Base-by-base conservation (phyloP, 2,888 invertebrate species). In the Catocala nupta region DNA sequence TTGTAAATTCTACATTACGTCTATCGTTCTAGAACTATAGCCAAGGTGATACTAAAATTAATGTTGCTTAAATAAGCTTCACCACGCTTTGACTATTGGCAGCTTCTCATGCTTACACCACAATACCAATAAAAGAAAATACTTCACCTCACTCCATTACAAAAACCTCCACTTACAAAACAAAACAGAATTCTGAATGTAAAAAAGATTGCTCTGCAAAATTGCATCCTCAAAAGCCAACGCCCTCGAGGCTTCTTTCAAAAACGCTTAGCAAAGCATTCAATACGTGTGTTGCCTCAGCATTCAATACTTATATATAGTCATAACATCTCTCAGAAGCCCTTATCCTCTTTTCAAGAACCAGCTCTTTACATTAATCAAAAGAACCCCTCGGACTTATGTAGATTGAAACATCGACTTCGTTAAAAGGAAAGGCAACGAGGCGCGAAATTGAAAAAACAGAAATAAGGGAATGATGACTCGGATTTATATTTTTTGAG, bases 181-280 rank as follows among this genome's bases (percentile, higher is more conserved):
- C 36, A 39, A 50, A 50, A 12, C 8, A 39, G 61, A 65, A 55
- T 33, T 45, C 42, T 12, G 51, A 55, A 60, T 45, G 44, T 39
- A 43, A 50, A 60, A 9, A 34, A 0, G 9, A 25, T 39, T 13
- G 12, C 10, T 6, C 13, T 5, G 11, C 57, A 33, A 1, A 1
- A 11, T 56, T n/a, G 13, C 45, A n/a, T 33, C 43, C 42, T 70
- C n/a, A 42, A 16, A 70, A 62, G 53, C 49, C 50, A 61, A 42
- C 48, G 51, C 49, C 8, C 61, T 59, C 53, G 12, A 63, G 47
- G 10, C 52, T 33, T 55, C 71, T 60, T 70, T 61, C 25, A 62
- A 63, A 66, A 66, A 45, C 63, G 78, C 71, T 53, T 33, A 48
- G 59, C 47, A 53, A 52, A 53, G 59, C 71, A 62, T 75, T 67